phyloP scores from a whole-genome alignment of 2,888 invertebrate species.

The Argyra leucocephala region DNA sequence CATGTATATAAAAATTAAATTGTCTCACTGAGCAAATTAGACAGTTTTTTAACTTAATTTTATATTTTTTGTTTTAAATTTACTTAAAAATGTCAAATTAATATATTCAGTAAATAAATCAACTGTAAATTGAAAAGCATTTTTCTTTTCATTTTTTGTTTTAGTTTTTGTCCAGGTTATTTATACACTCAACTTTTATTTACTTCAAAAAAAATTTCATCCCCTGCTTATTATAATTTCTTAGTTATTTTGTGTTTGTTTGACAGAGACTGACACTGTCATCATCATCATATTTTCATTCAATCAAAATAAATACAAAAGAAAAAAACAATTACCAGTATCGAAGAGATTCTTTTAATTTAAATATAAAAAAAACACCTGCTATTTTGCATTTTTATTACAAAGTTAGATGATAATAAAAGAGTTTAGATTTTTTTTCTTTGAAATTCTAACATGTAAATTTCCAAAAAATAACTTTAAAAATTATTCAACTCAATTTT shows the following conservation, averaged over 20 bases:
- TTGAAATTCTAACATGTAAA: not conserved
- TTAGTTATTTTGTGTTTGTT: too few relatives aligned
- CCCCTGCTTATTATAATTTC: too few relatives aligned
- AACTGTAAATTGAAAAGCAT: not conserved
- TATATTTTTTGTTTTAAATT: too few relatives aligned
- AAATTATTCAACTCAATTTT: not conserved
- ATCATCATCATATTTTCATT: not conserved
- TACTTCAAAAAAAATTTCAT: too few relatives aligned
- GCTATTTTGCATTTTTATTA: not conserved
- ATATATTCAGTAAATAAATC: conserved; percentile 1
- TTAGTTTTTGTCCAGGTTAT: not conserved
- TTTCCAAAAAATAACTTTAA: too few relatives aligned
- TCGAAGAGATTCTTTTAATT: not conserved
- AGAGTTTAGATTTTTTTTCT: not conserved
- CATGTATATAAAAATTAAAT: not conserved
- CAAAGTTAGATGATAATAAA: not conserved
- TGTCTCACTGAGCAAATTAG: not conserved
- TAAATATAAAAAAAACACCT: not conserved
- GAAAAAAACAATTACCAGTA: too few relatives aligned
- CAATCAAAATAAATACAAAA: not conserved
- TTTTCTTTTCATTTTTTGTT: not conserved
- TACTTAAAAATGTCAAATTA: not conserved
- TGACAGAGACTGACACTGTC: too few relatives aligned
- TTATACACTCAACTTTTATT: not conserved
- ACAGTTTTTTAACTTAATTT: not conserved